These are phyloP conservation scores for Varanus salvator DNA, from an alignment of 2,113 vertebrate species.

Conservation along the genomic window DNA sequence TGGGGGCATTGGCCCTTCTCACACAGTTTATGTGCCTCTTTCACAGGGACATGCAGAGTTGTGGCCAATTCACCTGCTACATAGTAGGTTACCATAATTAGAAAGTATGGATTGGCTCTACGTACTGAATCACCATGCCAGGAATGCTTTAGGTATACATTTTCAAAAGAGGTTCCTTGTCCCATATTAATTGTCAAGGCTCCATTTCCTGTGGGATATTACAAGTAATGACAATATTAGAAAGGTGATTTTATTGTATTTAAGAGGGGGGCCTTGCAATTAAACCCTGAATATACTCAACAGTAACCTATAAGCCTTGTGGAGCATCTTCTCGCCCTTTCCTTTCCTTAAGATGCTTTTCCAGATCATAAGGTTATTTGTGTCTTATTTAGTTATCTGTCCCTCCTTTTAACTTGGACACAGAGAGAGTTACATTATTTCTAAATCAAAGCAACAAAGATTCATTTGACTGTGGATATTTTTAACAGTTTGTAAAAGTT, in stretches of 20 bases:
- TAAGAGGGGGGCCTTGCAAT: not conserved
- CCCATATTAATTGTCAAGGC: not conserved
- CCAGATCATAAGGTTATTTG: not conserved
- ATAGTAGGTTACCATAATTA: not conserved
- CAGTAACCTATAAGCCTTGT: not conserved
- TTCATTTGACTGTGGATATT: not conserved
- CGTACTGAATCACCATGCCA: not conserved
- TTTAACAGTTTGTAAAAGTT: not conserved
- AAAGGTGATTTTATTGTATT: not conserved
- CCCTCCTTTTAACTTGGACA: not conserved
- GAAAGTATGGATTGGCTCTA: not conserved
- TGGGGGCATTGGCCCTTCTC: not conserved
- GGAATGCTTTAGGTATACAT: too few species aligned
- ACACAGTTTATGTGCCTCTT: not conserved
- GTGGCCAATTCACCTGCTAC: not conserved
- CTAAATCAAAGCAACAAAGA: not conserved
- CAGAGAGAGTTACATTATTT: not conserved
- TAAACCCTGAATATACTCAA: not conserved
- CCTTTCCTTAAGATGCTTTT: not conserved
- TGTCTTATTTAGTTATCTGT: not conserved
- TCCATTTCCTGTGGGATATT: not conserved
- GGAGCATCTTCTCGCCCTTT: not conserved
- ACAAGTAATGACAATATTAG: not conserved
- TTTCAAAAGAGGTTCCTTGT: not conserved
- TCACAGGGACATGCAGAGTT: not conserved